These are phyloP conservation scores for Thunnus albacares DNA, from an alignment of 2,797 vertebrate genomes.

Conservation along the genomic window DNA sequence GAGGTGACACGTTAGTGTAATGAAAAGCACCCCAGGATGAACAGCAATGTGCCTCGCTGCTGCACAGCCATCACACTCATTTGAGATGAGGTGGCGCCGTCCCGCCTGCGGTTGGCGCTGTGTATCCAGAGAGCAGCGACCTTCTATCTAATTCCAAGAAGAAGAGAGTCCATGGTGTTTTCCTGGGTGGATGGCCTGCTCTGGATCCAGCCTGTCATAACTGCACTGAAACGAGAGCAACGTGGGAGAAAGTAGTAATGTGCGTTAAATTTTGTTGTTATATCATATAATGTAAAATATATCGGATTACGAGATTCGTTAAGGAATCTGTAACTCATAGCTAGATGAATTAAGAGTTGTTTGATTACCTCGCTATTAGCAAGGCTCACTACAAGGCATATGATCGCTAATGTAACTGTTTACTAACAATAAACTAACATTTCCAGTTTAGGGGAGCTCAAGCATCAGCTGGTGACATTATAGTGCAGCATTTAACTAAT, in stretches of 20 bases:
- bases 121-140: not conserved
- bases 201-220: constrained; percentile 73
- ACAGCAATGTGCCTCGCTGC: too few species aligned
- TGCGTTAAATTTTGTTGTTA: constrained; percentile 38
- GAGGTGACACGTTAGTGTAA: too few species aligned
- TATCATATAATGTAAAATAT: not conserved
- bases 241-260: constrained; percentile 66
- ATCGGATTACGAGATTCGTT: not conserved
- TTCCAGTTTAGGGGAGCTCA: not conserved
- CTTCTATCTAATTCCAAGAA: constrained; percentile 14
- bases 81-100: not conserved
- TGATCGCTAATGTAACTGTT: constrained; percentile 49
- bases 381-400: constrained; percentile 44
- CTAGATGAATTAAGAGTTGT: not conserved
- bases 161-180: constrained; percentile 65
- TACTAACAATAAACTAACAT: constrained; percentile 41
- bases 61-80: not conserved
- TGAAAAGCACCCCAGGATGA: too few species aligned
- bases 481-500: not conserved
- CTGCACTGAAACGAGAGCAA: constrained; percentile 57
- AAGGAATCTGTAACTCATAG: not conserved
- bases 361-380: constrained; percentile 44
- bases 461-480: not conserved
- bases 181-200: constrained; percentile 74
- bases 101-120: constrained; percentile 36